A percentile compares a stretch with the other conserved stretches of the same genome.
phyloP scores from a whole-genome alignment of 2,113 vertebrate species.

The Sminthopsis crassicaudata region DNA sequence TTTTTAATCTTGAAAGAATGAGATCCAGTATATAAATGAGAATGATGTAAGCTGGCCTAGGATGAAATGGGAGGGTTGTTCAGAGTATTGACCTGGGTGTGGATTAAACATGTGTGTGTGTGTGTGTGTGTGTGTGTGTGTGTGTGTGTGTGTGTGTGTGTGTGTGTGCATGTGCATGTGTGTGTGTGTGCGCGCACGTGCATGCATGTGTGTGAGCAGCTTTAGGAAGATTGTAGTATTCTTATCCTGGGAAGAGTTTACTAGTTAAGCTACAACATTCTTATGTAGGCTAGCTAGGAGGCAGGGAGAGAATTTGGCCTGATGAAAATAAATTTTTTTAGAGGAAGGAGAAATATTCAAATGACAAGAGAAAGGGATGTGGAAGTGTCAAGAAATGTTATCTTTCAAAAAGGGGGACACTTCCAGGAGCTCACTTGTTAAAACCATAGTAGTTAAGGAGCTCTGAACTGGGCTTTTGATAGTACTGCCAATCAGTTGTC shows the following conservation, averaged over 20 bases:
- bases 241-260: no score
- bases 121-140: background rate
- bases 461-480: background rate
- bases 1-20: background rate
- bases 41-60: background rate
- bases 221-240: no score
- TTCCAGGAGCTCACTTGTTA: background rate
- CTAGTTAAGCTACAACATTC: no score
- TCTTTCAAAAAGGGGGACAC: background rate
- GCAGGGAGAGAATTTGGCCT: no score
- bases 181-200: background rate
- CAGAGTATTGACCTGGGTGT: background rate
- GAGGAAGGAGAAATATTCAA: background rate
- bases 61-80: background rate
- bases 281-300: no score
- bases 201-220: no score
- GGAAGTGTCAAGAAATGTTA: background rate
- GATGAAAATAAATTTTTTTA: background rate
- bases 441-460: background rate
- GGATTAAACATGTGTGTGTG: background rate
- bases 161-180: rapidly evolving
- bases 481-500: background rate
- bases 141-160: no score
- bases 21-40: background rate
- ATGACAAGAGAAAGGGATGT: background rate